Percentiles rank a stretch among this genome's conserved stretches.
Conservation (phyloP, 2,888 invertebrate genomes). For the Athetis lepigone region DNA sequence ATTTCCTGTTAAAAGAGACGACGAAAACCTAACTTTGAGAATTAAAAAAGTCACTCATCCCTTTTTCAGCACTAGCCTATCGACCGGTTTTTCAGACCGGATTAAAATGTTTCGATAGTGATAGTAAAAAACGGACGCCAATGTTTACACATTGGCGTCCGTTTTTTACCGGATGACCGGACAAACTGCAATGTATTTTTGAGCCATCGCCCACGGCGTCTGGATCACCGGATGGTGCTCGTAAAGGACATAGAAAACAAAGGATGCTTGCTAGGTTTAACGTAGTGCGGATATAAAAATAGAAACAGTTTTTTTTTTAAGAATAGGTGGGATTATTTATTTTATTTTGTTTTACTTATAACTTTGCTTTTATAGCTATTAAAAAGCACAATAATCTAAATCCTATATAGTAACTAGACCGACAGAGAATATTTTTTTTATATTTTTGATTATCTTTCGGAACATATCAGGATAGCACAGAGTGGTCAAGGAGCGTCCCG, state of each 20-base stretch:
- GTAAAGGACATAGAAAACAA: conserved; percentile 28
- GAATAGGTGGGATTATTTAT: background rate
- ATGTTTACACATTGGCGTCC: conserved; percentile 40
- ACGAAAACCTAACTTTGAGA: background rate
- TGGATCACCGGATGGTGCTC: conserved; percentile 20
- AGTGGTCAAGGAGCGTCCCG: too few species aligned
- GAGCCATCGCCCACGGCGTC: conserved; percentile 38
- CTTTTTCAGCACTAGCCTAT: conserved; percentile 19
- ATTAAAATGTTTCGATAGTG: conserved; percentile 54
- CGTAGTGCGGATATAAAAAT: conserved; percentile 1
- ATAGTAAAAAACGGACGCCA: too few species aligned
- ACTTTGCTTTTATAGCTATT: too few species aligned
- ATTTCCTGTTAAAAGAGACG: background rate
- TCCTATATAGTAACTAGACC: too few species aligned
- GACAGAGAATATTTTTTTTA: too few species aligned
- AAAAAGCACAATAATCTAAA: too few species aligned
- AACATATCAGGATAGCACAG: too few species aligned
- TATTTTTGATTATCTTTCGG: too few species aligned
- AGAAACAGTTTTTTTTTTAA: background rate
- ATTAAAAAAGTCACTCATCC: conserved; percentile 15
- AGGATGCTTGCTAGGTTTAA: background rate
- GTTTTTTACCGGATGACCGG: conserved; percentile 42
- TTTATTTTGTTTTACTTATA: too few species aligned
- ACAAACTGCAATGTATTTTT: conserved; percentile 50
- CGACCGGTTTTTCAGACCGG: conserved; percentile 33